phyloP scores from a whole-genome alignment of 2,888 invertebrate genomes.

The Nomada goodeniana region DNA sequence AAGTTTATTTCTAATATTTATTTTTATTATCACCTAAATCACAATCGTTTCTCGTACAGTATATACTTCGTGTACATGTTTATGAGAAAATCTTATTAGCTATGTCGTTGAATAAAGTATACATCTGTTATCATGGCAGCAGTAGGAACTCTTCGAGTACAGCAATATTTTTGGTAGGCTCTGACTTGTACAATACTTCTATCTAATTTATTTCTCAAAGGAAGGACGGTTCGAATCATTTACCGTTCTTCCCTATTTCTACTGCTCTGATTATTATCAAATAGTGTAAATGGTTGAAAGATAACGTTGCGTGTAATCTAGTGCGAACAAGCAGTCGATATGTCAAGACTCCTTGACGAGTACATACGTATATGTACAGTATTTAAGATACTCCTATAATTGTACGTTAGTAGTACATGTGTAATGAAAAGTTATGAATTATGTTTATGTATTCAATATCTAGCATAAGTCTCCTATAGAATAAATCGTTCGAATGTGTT shows the following conservation, averaged over 20 bases:
- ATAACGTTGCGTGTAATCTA: neutral
- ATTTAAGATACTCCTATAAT: conserved; percentile 13
- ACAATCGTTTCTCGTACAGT: conserved; percentile 27
- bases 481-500: conserved; percentile 12
- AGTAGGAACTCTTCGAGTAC: conserved; percentile 33
- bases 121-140: conserved; percentile 19
- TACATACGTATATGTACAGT: conserved; percentile 16
- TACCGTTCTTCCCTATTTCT: conserved; percentile 2
- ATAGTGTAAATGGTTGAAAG: neutral
- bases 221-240: neutral
- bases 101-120: conserved; percentile 3
- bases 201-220: neutral
- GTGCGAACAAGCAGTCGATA: conserved; percentile 25
- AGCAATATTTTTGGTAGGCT: conserved; percentile 3
- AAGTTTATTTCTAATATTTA: conserved; percentile 11
- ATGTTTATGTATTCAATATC: neutral
- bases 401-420: neutral
- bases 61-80: conserved; percentile 11
- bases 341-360: conserved; percentile 10
- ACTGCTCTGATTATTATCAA: conserved; percentile 5
- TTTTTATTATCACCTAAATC: conserved; percentile 30
- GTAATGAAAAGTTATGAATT: conserved; percentile 22
- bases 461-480: conserved; percentile 6
- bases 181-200: conserved; percentile 6
- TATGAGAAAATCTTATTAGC: conserved; percentile 7